Conservation (phyloP, 2,113 vertebrate species). For the Dromas ardeola region DNA sequence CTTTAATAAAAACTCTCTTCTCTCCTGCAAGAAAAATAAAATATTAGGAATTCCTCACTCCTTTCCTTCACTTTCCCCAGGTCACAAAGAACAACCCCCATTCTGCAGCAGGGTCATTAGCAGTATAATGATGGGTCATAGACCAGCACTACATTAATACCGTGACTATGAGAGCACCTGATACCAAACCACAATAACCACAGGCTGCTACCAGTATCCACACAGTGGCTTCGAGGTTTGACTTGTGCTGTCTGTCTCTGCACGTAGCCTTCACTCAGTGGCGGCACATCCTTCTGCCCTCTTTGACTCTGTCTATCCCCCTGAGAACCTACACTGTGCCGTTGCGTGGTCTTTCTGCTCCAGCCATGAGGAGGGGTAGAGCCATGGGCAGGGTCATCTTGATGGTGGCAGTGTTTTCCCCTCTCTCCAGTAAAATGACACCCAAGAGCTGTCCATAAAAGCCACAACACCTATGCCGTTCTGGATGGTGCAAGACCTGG, state of each 20-base stretch:
- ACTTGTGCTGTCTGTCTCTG: not conserved
- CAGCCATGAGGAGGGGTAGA: not conserved
- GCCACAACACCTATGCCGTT: fast-evolving
- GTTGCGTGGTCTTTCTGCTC: not conserved
- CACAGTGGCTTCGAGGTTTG: not conserved
- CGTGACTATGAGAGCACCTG: not conserved
- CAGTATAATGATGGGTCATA: not conserved
- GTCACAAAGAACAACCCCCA: not conserved
- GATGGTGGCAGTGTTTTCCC: not conserved
- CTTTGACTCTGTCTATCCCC: not conserved
- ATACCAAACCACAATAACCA: not conserved
- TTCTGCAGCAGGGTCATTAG: not conserved
- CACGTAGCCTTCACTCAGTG: not conserved
- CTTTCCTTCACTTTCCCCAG: not conserved
- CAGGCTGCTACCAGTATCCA: not conserved
- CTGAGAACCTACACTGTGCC: not conserved
- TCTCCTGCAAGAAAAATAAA: not conserved
- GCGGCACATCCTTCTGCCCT: not conserved
- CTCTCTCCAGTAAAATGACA: not conserved
- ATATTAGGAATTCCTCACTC: not conserved
- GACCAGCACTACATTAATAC: not conserved
- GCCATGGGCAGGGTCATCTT: not conserved
- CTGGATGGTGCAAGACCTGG: too few species aligned
- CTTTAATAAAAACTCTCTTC: not conserved
- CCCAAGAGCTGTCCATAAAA: not conserved